Evolutionary conservation across 1,140 invertebrate species (phyloP).

Genomic region (Laupala kohalensis): DNA sequence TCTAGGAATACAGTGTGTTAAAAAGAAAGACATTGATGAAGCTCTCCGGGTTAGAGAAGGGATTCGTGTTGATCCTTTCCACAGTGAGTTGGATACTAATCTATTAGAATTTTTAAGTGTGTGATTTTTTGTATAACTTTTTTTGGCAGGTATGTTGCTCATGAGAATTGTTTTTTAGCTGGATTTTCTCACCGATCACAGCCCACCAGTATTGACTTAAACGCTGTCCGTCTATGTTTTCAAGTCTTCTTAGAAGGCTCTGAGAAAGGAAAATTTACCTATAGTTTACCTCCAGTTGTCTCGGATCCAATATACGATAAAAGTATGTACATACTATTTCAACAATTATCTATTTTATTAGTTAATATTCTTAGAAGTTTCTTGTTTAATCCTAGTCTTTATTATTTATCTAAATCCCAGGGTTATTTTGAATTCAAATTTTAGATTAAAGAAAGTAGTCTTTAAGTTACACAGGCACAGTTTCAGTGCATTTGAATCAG

Average conservation of each 20-base stretch:
- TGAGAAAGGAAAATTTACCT: slow-evolving; percentile 61
- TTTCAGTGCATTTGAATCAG: too few relatives aligned
- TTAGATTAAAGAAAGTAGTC: too few relatives aligned
- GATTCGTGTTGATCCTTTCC: slow-evolving; percentile 85
- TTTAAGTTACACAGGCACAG: too few relatives aligned
- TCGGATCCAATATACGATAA: slow-evolving; percentile 92
- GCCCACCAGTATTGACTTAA: slow-evolving; percentile 80
- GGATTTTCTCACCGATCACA: slow-evolving; percentile 74
- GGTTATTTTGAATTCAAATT: too few relatives aligned
- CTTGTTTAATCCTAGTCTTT: too few relatives aligned
- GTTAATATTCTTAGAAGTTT: too few relatives aligned
- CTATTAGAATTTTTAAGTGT: neutral
- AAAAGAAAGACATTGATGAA: slow-evolving; percentile 87
- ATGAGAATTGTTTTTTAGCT: slow-evolving; percentile 51
- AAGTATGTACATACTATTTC: too few relatives aligned
- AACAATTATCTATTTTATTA: too few relatives aligned
- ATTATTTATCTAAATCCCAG: too few relatives aligned
- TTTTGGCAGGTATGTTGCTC: too few relatives aligned
- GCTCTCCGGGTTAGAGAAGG: slow-evolving; percentile 68
- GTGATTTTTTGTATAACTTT: neutral
- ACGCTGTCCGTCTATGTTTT: slow-evolving; percentile 85
- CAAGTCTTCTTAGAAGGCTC: slow-evolving; percentile 81
- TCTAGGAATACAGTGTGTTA: slow-evolving; percentile 93
- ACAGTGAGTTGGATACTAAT: slow-evolving; percentile 51
- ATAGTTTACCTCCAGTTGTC: slow-evolving; percentile 66